phyloP scores from a whole-genome alignment of 2,797 vertebrate species.

The Manis javanica region DNA sequence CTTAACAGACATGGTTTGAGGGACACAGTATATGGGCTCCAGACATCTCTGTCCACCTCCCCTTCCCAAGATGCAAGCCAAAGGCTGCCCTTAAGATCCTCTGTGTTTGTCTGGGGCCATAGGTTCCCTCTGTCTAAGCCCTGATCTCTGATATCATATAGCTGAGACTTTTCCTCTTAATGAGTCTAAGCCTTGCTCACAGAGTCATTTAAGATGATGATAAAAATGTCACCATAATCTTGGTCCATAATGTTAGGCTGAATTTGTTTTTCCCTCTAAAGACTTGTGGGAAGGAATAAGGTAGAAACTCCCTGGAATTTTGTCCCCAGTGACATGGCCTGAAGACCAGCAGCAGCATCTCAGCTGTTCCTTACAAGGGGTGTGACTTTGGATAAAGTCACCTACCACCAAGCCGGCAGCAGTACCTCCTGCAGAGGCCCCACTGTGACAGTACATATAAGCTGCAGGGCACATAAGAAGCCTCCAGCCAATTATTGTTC shows the following conservation, averaged over 20 bases:
- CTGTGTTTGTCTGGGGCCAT: neutral
- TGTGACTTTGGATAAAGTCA: neutral
- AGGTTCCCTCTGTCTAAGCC: neutral
- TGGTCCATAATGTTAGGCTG: neutral
- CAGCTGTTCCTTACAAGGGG: neutral
- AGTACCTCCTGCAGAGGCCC: neutral
- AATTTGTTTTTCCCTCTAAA: neutral
- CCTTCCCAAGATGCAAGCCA: neutral
- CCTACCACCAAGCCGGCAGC: neutral
- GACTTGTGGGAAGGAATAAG: neutral
- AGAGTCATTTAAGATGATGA: neutral
- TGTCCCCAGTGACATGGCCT: neutral
- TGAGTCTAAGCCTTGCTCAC: neutral
- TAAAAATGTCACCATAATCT: neutral
- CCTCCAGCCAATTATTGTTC: accelerated
- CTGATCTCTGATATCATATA: neutral
- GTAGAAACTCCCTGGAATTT: neutral
- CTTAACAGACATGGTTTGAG: neutral
- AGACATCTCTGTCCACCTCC: neutral
- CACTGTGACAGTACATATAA: accelerated
- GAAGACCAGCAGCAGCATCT: neutral
- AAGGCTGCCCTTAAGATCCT: neutral
- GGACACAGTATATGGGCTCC: neutral
- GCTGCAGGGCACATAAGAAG: accelerated
- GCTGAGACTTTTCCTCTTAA: neutral